Base-by-base conservation (phyloP, 1,140 invertebrate species). In the Solen grandis region DNA sequence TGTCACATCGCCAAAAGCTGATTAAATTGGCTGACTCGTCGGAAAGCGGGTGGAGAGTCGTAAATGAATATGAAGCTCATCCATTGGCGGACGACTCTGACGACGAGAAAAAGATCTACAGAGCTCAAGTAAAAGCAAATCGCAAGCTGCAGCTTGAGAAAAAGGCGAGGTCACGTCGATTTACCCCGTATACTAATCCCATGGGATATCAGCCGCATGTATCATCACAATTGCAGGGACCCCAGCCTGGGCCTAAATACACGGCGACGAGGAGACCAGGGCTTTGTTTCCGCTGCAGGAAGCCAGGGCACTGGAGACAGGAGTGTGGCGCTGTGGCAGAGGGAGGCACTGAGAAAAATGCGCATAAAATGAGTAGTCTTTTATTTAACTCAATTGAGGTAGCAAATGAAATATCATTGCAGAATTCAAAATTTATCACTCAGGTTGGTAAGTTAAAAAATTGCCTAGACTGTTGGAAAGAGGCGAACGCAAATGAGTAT, bases 231-330 rank as follows among this genome's bases (percentile, higher is more conserved):
- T n/a, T n/a, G n/a, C n/a, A n/a, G n/a, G n/a, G n/a, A n/a, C n/a
- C n/a, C n/a, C n/a, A n/a, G n/a, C n/a, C n/a, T n/a, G n/a, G n/a
- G n/a, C n/a, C n/a, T n/a, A n/a, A n/a, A n/a, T n/a, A n/a, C n/a
- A n/a, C n/a, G n/a, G n/a, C n/a, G n/a, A n/a, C n/a, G n/a, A n/a
- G n/a, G n/a, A n/a, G n/a, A 52, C 66, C 5, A 2, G 41, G 66
- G 19, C n/a, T 2, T 69, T 69, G 66, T 31, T 69, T 69, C 66
- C 66, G 50, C n/a, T 69, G 66, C 46, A 50, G 66, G 1, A 69
- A 69, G 27, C 66, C 66, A 10, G 66, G 66, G 8, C 66, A 69
- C 54, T 69, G 66, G 66, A 50, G 66, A 8, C 1, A 5, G 3
- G 66, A 69, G 8, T 54, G 50, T 54, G 25, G 5, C 41, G 38